These are phyloP conservation scores for Istiophorus platypterus DNA, from an alignment of 2,113 vertebrate genomes.

Conservation along the genomic window DNA sequence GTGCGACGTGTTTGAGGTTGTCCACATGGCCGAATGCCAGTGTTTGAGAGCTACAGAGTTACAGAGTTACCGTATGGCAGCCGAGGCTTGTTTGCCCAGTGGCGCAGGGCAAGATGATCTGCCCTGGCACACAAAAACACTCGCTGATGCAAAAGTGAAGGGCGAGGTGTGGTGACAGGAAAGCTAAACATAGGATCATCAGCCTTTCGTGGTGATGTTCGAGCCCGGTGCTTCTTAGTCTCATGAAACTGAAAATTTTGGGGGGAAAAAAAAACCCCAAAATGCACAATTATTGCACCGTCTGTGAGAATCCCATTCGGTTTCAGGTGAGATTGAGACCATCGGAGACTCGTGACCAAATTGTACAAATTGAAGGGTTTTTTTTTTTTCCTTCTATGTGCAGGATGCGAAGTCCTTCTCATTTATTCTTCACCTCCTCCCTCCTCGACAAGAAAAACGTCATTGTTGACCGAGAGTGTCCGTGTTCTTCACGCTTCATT, in stretches of 20 bases:
- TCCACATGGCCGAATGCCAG: slow-evolving; percentile 26
- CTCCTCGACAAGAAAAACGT: slow-evolving; percentile 22
- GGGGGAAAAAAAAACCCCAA: not conserved
- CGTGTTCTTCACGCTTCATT: slow-evolving; percentile 70
- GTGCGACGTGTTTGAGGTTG: slow-evolving; percentile 41
- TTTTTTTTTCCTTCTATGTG: slow-evolving; percentile 1
- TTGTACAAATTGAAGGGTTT: slow-evolving; percentile 5
- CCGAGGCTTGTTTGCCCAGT: slow-evolving; percentile 2
- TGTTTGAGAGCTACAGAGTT: slow-evolving; percentile 22
- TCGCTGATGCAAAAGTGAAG: not conserved
- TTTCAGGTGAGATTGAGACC: slow-evolving; percentile 16
- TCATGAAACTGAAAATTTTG: slow-evolving; percentile 15
- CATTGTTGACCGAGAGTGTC: slow-evolving; percentile 45
- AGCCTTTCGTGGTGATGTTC: not conserved
- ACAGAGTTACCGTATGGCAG: not conserved
- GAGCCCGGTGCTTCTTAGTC: slow-evolving; percentile 20
- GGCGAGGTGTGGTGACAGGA: not conserved
- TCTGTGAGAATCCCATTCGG: slow-evolving; percentile 6
- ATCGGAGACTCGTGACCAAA: not conserved
- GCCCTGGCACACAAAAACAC: slow-evolving; percentile 22
- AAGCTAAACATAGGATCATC: not conserved
- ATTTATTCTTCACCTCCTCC: slow-evolving; percentile 18
- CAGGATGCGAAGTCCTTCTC: not conserved
- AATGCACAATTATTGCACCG: slow-evolving; percentile 38
- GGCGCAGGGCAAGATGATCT: not conserved